Evolutionary conservation across 2,113 vertebrate genomes (phyloP).

Genomic region (Scartelaos histophorus): DNA sequence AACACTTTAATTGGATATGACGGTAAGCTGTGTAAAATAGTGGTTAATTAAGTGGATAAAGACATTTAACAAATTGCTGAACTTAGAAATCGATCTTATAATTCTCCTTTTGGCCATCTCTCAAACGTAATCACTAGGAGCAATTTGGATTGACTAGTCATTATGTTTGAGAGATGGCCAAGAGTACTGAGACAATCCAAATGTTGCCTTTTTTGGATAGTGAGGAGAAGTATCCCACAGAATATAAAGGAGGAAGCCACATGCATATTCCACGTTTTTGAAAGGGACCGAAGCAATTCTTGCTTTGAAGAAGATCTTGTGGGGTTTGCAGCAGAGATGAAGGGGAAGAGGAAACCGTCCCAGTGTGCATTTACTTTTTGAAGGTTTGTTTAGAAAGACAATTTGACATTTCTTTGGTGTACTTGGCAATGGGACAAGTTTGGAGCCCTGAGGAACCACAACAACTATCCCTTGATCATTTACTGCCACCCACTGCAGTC

Average conservation of each 20-base stretch:
- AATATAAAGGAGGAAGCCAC: slow-evolving; percentile 41
- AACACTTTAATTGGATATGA: no score
- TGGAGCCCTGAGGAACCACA: slow-evolving; percentile 6
- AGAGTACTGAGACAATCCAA: no score
- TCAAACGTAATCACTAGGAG: not conserved
- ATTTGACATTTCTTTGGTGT: slow-evolving; percentile 37
- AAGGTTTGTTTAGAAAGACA: slow-evolving; percentile 42
- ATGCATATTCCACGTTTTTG: slow-evolving; percentile 31
- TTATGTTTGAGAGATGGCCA: no score
- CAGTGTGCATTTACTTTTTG: slow-evolving; percentile 42
- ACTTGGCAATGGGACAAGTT: slow-evolving; percentile 44
- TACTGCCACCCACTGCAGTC: slow-evolving; percentile 53
- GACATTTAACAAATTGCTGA: no score
- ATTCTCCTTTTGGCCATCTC: no score
- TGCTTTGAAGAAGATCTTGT: slow-evolving; percentile 30
- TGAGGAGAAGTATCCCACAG: not conserved
- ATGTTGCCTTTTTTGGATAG: not conserved
- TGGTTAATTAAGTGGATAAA: no score
- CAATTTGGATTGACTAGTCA: not conserved
- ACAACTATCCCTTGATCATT: slow-evolving; percentile 42
- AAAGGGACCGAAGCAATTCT: slow-evolving; percentile 3
- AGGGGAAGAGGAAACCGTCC: slow-evolving; percentile 27
- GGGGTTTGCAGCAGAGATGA: slow-evolving; percentile 35
- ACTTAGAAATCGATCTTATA: no score
- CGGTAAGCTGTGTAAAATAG: no score